Percentiles rank a stretch among this genome's conserved stretches.
These are phyloP conservation scores for Alosa alosa DNA, from an alignment of 2,113 vertebrate species.

Conservation along the genomic window DNA sequence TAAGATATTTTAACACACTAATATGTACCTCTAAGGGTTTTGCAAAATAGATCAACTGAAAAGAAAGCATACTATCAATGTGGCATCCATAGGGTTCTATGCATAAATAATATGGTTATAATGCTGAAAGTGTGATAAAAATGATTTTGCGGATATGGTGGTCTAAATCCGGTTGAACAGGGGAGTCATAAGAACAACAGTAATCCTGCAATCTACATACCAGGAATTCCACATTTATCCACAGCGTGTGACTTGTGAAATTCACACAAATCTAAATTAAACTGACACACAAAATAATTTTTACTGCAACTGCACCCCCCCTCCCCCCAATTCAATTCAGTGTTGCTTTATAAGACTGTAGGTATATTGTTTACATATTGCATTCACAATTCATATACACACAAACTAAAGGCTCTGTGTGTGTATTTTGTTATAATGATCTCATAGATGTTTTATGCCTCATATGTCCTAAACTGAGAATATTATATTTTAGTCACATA, in stretches of 20 bases:
- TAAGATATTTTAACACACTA: neutral
- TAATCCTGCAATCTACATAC: slow-evolving; percentile 71
- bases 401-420: too few species aligned
- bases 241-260: slow-evolving; percentile 46
- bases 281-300: neutral
- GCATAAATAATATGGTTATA: slow-evolving; percentile 1
- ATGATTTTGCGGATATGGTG: slow-evolving; percentile 15
- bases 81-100: neutral
- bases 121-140: slow-evolving; percentile 24
- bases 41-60: neutral
- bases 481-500: too few species aligned
- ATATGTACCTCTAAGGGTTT: neutral
- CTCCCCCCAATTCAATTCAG: neutral
- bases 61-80: neutral
- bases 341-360: too few species aligned
- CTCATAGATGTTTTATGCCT: too few species aligned
- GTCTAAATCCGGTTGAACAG: slow-evolving; percentile 70
- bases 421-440: too few species aligned
- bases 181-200: slow-evolving; percentile 66
- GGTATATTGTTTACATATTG: too few species aligned
- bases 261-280: slow-evolving; percentile 34
- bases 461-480: too few species aligned
- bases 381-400: too few species aligned
- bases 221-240: slow-evolving; percentile 49
- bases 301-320: neutral